Evolutionary conservation across 1,140 invertebrate genomes (phyloP), one percentile per base, ranked within the genome.

Genomic region (Homalodisca vitripennis): DNA sequence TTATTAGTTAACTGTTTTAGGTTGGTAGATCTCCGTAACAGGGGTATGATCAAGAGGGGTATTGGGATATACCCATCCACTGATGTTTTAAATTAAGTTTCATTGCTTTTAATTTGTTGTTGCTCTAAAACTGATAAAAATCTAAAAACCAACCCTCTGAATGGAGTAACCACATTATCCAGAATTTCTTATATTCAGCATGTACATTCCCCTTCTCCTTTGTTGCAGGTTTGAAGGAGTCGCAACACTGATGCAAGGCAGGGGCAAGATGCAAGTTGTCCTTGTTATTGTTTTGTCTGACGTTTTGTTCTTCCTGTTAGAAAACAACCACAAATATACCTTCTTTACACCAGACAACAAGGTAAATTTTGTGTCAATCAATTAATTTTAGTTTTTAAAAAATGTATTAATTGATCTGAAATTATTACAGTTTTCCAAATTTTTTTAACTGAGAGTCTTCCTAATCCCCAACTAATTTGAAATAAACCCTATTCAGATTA

Each of bases 321-420:
- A 97, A 79, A 93, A 89, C 76, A 90, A 89, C 69, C 76, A 86
- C 84, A 75, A 93, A 89, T 77, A 85, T 85, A 85, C 87, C 0
- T 93, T 93, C 79, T 92, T 92, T 75, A 92, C 90, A 68, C 91
- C 91, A n/a, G 92, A 93, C 74, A 92, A 92, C 81, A 93, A 92
- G 81, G 86, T 86, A 76, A 74, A 67, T 27, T 41, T 20, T 57
- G n/a, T n/a, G n/a, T n/a, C n/a, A n/a, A n/a, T n/a, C n/a, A n/a
- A n/a, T n/a, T n/a, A n/a, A n/a, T n/a, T n/a, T n/a, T n/a, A 41
- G 17, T 41, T 17, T 10, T 41, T 41, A 41, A 10, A 17, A 41
- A 41, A 41, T 10, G 34, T 41, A 41, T 41, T 10, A 41, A 10
- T 41, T 41, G 34, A n/a, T n/a, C n/a, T n/a, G n/a, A n/a, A n/a